Base-by-base conservation (phyloP, 2,113 vertebrate species). In the Gymnogyps californianus region DNA sequence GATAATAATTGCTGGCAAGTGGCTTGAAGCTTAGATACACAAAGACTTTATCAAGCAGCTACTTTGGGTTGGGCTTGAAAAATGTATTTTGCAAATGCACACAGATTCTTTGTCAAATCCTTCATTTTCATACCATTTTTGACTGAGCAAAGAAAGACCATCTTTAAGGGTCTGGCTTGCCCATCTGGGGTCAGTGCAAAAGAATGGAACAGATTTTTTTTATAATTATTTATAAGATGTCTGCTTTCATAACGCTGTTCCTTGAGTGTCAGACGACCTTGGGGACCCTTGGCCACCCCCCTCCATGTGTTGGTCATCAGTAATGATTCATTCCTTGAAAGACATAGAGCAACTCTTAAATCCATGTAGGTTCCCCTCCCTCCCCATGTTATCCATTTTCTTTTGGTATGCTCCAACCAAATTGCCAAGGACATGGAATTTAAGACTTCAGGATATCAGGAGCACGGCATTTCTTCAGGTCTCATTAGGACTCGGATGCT, bases 171-270 rank as follows among this genome's bases (percentile, higher is more conserved):
- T 89, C 88, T 94, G 85, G 44, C 75, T 98, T 71, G 36, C 93
- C 96, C 94, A 91, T 95, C 93, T 98, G 96, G 96, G 91, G 97
- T 97, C 97, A 97, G 88, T 89, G 79, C 47, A 85, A 97, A 95
- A 96, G 95, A 94, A 97, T 36, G 55, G 96, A 98, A 97, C 98
- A 98, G 97, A 98, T 97, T 98, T 98, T 98, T 97, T 52, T 94
- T 7, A 98, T 98, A 98, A 98, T 98, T 98, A 98, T 98, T 98
- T 98, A 98, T 98, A 98, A 98, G 98, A 98, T 98, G 98, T 98
- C 98, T 98, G 92, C 75, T 98, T 98, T 97, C 88, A 97, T 98
- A 98, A 97, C 0, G 3, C 93, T 97, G 64, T 96, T 97, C 89
- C 88, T 96, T 96, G 95, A 97, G 96, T 98, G 96, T 97, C 93